A percentile compares a stretch with the other conserved stretches of the same genome.
Evolutionary conservation across 2,113 vertebrate species (phyloP).

Genomic region (Hyaena hyaena): DNA sequence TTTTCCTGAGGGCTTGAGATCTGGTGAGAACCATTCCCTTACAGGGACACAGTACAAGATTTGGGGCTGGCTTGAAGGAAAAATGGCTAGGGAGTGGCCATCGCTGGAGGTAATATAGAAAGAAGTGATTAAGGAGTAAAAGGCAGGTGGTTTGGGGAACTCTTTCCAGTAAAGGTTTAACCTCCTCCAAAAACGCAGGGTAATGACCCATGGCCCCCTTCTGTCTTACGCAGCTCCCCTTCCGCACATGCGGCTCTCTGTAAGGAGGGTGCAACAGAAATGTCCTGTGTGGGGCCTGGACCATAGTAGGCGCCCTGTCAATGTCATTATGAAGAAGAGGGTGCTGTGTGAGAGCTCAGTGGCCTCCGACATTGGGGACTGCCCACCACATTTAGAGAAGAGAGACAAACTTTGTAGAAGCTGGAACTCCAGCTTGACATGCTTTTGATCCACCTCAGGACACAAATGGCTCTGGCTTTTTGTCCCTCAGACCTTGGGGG

Average conservation of each 20-base stretch:
- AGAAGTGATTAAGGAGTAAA: background rate
- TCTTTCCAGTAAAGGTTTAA: background rate
- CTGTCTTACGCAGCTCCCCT: background rate
- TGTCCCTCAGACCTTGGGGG: background rate
- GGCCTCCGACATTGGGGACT: background rate
- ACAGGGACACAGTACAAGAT: background rate
- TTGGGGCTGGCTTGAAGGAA: background rate
- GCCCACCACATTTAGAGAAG: background rate
- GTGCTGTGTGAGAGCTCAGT: no score
- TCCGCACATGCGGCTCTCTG: accelerated
- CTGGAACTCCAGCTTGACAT: background rate
- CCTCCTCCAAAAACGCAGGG: background rate
- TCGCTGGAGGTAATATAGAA: background rate
- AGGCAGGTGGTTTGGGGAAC: background rate
- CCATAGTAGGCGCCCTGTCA: no score
- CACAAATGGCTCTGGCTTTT: background rate
- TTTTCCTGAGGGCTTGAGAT: background rate
- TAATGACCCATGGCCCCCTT: background rate
- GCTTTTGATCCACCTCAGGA: background rate
- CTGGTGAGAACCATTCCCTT: background rate
- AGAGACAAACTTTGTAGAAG: background rate
- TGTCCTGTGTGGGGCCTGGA: background rate
- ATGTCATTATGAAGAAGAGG: accelerated
- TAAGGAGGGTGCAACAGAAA: accelerated
- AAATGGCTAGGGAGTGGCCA: background rate